These are phyloP conservation scores for Scrobipalpa atriplicella DNA, from an alignment of 2,888 invertebrate genomes.

Conservation along the genomic window DNA sequence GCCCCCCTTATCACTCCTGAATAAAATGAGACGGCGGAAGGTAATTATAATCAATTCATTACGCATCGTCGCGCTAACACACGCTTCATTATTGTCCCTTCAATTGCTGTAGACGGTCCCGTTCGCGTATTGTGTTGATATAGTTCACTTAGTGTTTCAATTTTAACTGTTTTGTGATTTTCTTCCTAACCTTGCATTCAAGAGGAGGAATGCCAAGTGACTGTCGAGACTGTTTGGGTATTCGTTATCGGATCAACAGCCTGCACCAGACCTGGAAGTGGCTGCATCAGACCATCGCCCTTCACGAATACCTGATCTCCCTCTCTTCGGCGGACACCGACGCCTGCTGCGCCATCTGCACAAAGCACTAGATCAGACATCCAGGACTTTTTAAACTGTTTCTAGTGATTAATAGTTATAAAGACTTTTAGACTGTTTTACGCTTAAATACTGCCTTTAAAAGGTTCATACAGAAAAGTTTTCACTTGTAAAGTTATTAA, in stretches of 20 bases:
- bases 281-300: constrained; percentile 94
- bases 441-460: constrained; percentile 56
- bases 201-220: constrained; percentile 85
- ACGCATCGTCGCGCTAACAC: constrained; percentile 61
- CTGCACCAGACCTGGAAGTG: constrained; percentile 98
- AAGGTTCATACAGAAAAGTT: constrained; percentile 79
- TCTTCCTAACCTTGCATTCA: constrained; percentile 75
- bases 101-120: constrained; percentile 29
- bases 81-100: constrained; percentile 41
- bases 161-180: constrained; percentile 68
- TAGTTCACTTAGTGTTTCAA: constrained; percentile 40
- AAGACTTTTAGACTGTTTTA: constrained; percentile 55
- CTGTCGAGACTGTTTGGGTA: constrained; percentile 92
- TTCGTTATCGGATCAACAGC: constrained; percentile 93
- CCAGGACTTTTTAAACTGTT: constrained; percentile 52
- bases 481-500: constrained; percentile 50
- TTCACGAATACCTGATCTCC: constrained; percentile 94
- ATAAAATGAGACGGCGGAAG: constrained; percentile 75
- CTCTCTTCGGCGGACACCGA: constrained; percentile 90
- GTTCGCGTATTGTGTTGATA: constrained; percentile 18
- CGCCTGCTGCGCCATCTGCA: constrained; percentile 51
- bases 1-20: constrained; percentile 73
- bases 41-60: constrained; percentile 65
- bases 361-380: constrained; percentile 56
- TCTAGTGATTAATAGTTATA: constrained; percentile 46